A percentile compares a stretch with the other conserved stretches of the same genome.
phyloP scores from a whole-genome alignment of 2,113 vertebrate species.

The Pedionomus torquatus region DNA sequence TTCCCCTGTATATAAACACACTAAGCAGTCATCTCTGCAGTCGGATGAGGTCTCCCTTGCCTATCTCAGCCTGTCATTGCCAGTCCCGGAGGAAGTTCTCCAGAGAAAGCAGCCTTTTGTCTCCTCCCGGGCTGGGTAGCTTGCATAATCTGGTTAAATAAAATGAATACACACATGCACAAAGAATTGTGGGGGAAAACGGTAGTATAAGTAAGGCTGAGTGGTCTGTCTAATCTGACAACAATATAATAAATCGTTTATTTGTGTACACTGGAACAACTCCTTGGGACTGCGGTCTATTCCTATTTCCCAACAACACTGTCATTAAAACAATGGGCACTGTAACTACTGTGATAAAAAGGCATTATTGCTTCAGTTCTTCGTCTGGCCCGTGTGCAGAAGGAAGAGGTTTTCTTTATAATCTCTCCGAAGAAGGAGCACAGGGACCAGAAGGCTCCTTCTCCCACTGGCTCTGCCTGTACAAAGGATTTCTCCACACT shows the following conservation, averaged over 20 bases:
- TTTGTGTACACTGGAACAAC: constrained; percentile 50
- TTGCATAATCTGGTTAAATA: constrained; percentile 70
- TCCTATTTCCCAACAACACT: constrained; percentile 66
- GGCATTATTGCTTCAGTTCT: constrained; percentile 55
- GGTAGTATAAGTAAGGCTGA: constrained; percentile 10
- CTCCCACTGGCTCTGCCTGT: constrained; percentile 57
- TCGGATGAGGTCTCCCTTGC: not conserved
- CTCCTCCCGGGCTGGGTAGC: not conserved
- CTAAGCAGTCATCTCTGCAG: not conserved
- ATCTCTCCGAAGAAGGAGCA: constrained; percentile 51
- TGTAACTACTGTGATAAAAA: constrained; percentile 68
- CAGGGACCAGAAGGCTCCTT: constrained; percentile 68
- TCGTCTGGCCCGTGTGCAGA: constrained; percentile 63
- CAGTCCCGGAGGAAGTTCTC: constrained; percentile 1
- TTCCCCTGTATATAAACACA: not conserved
- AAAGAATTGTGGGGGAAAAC: constrained; percentile 17
- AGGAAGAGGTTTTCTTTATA: constrained; percentile 69
- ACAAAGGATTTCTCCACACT: constrained; percentile 70
- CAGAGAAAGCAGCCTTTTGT: constrained; percentile 52
- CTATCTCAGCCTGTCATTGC: not conserved
- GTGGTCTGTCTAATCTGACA: constrained; percentile 67
- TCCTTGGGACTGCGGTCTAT: constrained; percentile 52
- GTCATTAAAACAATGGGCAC: constrained; percentile 69
- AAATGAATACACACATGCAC: not conserved
- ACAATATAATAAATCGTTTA: constrained; percentile 58